Evolutionary conservation across 2,888 invertebrate species (phyloP).

Genomic region (Acleris literana): DNA sequence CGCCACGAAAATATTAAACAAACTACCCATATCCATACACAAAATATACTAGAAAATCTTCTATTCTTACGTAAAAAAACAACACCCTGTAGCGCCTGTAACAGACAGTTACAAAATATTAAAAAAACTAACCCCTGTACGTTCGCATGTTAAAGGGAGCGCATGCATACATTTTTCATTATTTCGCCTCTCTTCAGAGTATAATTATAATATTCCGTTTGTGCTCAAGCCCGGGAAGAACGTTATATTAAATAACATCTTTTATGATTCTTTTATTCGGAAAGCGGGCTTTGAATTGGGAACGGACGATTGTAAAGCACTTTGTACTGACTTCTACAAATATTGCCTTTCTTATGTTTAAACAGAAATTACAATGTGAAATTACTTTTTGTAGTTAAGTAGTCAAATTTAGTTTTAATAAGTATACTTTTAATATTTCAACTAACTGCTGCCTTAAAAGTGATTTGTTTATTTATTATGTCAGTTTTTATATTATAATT

Average conservation of each 20-base stretch:
- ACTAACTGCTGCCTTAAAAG: no score
- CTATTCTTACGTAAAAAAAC: no score
- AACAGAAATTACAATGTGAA: background rate
- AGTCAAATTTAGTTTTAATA: background rate
- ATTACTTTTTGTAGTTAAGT: background rate
- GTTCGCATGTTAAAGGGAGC: conserved; percentile 12
- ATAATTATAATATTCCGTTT: conserved; percentile 36
- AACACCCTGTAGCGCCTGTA: no score
- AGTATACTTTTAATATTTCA: background rate
- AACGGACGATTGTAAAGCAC: conserved; percentile 13
- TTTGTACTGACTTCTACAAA: conserved; percentile 21
- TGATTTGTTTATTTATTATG: no score
- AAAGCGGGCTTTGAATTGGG: conserved; percentile 10
- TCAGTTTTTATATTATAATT: no score
- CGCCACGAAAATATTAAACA: background rate
- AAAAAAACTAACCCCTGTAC: background rate
- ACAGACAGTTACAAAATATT: background rate
- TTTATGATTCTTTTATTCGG: conserved; percentile 19
- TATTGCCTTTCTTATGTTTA: conserved; percentile 11
- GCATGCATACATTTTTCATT: conserved; percentile 28
- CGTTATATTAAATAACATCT: conserved; percentile 23
- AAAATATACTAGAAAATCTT: no score
- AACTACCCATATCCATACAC: background rate
- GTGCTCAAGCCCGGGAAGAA: conserved; percentile 17
- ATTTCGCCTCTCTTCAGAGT: conserved; percentile 12